Evolutionary conservation across 2,888 invertebrate species (phyloP).

Genomic region (Leptura quadrifasciata): DNA sequence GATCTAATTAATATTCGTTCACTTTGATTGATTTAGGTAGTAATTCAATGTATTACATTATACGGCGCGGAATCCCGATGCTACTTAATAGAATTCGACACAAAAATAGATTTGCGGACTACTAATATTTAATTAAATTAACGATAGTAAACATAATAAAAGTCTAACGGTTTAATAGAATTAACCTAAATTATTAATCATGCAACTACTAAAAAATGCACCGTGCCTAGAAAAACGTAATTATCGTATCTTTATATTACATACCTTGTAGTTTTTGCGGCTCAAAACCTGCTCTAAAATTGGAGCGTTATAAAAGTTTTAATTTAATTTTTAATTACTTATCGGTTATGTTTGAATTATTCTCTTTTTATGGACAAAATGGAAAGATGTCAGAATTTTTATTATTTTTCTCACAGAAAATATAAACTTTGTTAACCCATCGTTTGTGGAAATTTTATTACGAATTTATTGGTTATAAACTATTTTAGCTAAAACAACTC

Average conservation of each 20-base stretch:
- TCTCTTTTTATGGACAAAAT: too few relatives aligned
- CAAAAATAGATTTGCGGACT: not conserved
- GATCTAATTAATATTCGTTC: not conserved
- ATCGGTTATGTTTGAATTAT: too few relatives aligned
- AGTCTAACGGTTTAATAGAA: not conserved
- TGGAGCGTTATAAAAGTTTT: not conserved
- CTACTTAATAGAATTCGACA: not conserved
- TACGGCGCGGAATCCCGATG: not conserved
- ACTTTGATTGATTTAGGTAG: not conserved
- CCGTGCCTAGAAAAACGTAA: not conserved
- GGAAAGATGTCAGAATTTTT: too few relatives aligned
- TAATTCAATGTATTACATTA: not conserved
- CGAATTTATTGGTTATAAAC: too few relatives aligned
- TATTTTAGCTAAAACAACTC: too few relatives aligned
- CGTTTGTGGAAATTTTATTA: too few relatives aligned
- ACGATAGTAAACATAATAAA: not conserved
- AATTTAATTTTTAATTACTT: too few relatives aligned
- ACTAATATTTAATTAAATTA: not conserved
- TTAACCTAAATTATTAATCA: constrained; percentile 1
- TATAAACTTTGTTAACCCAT: too few relatives aligned
- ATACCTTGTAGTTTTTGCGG: not conserved
- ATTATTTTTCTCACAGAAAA: too few relatives aligned
- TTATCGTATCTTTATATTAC: not conserved
- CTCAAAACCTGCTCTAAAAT: not conserved
- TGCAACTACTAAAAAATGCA: not conserved